Percentiles rank a stretch among this genome's conserved stretches.
Conservation (phyloP, 2,888 invertebrate genomes). For the Arrhopalites spinosus region DNA sequence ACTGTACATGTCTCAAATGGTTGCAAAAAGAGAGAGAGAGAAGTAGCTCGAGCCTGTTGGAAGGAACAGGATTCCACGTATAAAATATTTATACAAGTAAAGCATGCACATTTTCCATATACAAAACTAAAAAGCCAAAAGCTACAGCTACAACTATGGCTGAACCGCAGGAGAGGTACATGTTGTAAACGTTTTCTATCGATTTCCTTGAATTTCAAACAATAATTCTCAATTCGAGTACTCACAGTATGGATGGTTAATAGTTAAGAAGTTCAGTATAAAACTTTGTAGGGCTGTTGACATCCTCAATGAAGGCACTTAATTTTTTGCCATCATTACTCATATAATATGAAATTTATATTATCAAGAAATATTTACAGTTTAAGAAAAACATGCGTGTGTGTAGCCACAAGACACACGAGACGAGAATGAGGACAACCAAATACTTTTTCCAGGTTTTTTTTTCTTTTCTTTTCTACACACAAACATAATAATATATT, state of each 20-base stretch:
- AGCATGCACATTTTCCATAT: background rate
- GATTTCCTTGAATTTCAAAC: conserved; percentile 4
- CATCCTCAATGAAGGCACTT: too few species aligned
- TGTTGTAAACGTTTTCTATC: background rate
- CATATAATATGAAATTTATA: background rate
- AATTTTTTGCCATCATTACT: background rate
- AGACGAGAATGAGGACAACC: too few species aligned
- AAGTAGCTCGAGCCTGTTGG: background rate
- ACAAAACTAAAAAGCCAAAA: background rate
- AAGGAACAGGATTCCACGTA: too few species aligned
- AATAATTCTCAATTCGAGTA: background rate
- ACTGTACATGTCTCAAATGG: too few species aligned
- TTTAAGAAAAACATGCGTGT: too few species aligned
- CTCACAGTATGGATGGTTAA: background rate
- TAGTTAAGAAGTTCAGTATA: background rate
- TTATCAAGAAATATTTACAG: background rate
- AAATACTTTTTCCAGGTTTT: too few species aligned
- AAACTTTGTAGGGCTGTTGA: too few species aligned
- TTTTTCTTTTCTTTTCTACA: too few species aligned
- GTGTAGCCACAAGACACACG: too few species aligned
- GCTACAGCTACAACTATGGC: too few species aligned
- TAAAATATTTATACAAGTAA: background rate
- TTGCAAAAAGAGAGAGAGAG: background rate
- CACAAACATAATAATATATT: too few species aligned
- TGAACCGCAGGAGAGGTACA: background rate